Percentiles rank a stretch among this genome's conserved stretches.
Evolutionary conservation across 1,140 invertebrate genomes (phyloP).

Genomic region (Epicauta chinensis): DNA sequence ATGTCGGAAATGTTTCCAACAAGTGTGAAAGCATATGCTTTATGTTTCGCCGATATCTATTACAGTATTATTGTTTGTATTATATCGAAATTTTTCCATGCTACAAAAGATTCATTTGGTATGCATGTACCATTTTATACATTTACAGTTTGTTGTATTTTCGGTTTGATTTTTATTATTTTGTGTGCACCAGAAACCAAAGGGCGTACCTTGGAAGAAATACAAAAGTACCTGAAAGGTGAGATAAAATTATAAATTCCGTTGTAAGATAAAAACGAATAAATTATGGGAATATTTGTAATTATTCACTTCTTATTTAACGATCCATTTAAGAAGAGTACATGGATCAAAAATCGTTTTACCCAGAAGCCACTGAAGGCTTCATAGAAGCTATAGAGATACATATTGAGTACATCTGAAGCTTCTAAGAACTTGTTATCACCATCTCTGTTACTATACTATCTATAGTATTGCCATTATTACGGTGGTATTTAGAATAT

Average conservation of each 20-base stretch:
- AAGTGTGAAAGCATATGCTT: slow-evolving; percentile 61
- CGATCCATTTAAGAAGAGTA: too few relatives aligned
- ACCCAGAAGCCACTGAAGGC: too few relatives aligned
- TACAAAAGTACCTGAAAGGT: slow-evolving; percentile 30
- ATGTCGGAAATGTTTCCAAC: slow-evolving; percentile 70
- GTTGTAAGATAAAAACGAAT: not conserved
- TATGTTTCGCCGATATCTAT: slow-evolving; percentile 60
- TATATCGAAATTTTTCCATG: slow-evolving; percentile 63
- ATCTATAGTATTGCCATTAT: too few relatives aligned
- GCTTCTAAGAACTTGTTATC: too few relatives aligned
- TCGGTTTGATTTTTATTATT: slow-evolving; percentile 55
- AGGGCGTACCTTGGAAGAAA: slow-evolving; percentile 61
- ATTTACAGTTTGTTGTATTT: slow-evolving; percentile 59
- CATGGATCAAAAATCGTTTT: too few relatives aligned
- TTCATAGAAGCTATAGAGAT: too few relatives aligned
- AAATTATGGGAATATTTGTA: not conserved
- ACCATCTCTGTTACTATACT: too few relatives aligned
- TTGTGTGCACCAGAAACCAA: slow-evolving; percentile 73
- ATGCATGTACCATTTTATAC: slow-evolving; percentile 65
- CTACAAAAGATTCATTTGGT: slow-evolving; percentile 51
- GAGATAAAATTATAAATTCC: slow-evolving; percentile 12
- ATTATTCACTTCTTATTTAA: too few relatives aligned
- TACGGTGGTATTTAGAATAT: too few relatives aligned
- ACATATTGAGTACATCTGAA: too few relatives aligned
- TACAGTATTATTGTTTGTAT: slow-evolving; percentile 67